Conservation (phyloP, 2,797 vertebrate species). For the Limnodromus scolopaceus region DNA sequence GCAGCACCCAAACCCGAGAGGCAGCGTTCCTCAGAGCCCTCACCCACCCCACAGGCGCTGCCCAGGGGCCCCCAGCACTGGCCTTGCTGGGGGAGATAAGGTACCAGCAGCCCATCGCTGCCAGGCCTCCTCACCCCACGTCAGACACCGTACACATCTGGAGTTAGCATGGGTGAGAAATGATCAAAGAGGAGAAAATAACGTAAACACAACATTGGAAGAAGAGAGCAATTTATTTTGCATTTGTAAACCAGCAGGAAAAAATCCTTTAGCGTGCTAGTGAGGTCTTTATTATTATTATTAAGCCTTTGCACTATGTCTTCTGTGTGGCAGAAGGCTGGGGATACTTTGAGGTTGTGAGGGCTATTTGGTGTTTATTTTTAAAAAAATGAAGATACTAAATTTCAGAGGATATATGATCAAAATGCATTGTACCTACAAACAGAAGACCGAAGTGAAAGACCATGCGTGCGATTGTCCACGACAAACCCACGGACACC, state of each 20-base stretch:
- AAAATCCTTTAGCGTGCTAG: background rate
- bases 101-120: background rate
- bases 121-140: too few relatives aligned
- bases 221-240: background rate
- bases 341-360: background rate
- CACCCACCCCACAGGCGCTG: fast-evolving
- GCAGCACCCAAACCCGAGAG: background rate
- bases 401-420: background rate
- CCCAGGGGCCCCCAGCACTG: background rate
- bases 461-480: fast-evolving
- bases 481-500: background rate
- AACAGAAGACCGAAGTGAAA: background rate
- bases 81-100: background rate
- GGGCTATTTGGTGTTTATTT: background rate
- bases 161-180: background rate
- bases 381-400: background rate
- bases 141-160: background rate
- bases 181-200: background rate
- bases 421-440: background rate
- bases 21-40: background rate
- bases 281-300: background rate
- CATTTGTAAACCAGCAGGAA: background rate
- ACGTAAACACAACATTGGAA: background rate
- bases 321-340: background rate
- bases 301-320: background rate